These are phyloP conservation scores for Scaptomyza flava DNA, from an alignment of 2,888 invertebrate species.

Conservation along the genomic window DNA sequence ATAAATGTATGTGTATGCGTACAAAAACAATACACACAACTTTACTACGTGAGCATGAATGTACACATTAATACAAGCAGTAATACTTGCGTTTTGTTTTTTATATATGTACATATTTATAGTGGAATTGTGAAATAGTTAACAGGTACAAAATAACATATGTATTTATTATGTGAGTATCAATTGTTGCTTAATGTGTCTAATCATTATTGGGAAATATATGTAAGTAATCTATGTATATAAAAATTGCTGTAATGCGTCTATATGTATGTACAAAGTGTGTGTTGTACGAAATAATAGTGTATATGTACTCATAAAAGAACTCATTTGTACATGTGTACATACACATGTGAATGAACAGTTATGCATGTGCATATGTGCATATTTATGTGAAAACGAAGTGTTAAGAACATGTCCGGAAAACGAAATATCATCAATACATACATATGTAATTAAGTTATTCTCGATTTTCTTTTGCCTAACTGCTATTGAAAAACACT, in stretches of 20 bases:
- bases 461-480: neutral
- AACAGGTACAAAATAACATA: neutral
- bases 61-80: neutral
- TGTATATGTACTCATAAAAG: neutral
- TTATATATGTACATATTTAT: neutral
- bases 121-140: neutral
- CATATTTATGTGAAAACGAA: too few relatives aligned
- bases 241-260: too few relatives aligned
- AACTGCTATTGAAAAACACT: neutral
- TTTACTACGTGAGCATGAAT: neutral
- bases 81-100: neutral
- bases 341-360: neutral
- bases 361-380: neutral
- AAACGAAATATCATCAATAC: neutral
- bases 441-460: neutral
- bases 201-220: too few relatives aligned
- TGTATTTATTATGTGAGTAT: neutral
- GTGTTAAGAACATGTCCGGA: too few relatives aligned
- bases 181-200: neutral
- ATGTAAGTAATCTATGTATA: too few relatives aligned
- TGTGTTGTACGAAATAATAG: neutral
- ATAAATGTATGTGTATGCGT: neutral
- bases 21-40: conserved; percentile 1
- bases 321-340: too few relatives aligned
- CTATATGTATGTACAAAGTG: neutral